Base-by-base conservation (phyloP, 1,140 invertebrate genomes). In the Drosophila orosa region DNA sequence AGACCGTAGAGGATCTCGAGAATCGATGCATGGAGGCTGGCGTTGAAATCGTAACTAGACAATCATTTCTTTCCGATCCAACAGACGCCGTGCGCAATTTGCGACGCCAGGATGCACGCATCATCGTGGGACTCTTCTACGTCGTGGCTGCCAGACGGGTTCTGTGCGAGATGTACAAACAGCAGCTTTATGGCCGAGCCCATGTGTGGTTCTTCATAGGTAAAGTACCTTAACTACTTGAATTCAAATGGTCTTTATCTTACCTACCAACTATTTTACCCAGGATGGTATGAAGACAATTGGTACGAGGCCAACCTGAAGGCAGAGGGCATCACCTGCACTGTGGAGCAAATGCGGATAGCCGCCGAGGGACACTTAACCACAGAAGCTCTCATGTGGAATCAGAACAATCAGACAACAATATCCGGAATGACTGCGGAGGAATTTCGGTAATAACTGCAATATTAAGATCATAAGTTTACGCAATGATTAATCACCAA, bases 201-300 rank as follows among this genome's bases (percentile, higher is more conserved):
- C 98, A 99, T 93, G 98, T 99, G 0, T 99, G 99, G 99, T 99
- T 99, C 92, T 98, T 99, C 92, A 99, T 99, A 85, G 99, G 98
- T 96, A 92, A 94, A 94, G 24, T 10, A 15, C 19, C 17, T 10
- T 17, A 15, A 31, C 31, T 7, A 27, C n/a, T 1, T 7, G 3
- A 13, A 13, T 29, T 29, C 0, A 17, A 19, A 19, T 17, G n/a
- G 17, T 12, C 7, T 9, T 0, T 3, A 10, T 5, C 12, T 29
- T 3, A 15, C 2, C 10, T n/a, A n/a, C 15, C 8, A 27, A 47
- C 8, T 35, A 7, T 35, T 29, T 35, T 29, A 4, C n/a, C 74
- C 67, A 97, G 96, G 97, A 42, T 99, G 99, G 99, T 99, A 99
- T 92, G 98, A 99, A 90, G 98, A 99, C 91, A 98, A 99, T 89